Evolutionary conservation across 2,797 vertebrate genomes (phyloP), one percentile per base, ranked within the genome.

Genomic region (Crocidura indochinensis): DNA sequence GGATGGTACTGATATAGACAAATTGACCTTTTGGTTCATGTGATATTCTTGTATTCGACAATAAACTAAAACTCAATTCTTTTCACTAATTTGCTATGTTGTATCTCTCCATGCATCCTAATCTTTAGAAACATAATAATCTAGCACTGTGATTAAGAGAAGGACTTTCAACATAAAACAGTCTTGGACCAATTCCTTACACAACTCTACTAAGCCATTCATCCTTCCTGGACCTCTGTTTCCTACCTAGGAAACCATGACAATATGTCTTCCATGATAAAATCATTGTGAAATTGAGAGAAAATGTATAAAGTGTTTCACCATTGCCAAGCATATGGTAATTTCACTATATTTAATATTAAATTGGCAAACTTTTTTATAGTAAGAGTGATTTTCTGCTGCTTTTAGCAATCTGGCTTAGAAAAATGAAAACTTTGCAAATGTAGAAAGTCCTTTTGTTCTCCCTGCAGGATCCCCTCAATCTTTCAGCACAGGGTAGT

Each of bases 321-420:
- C 29, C 60, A 38, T 15, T 31, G 20, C 60, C 46, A 78, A 78
- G 88, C 44, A 91, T 79, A 78, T 19, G 65, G 14, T 73, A 68
- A 90, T 51, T 80, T 12, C 7, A 51, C 31, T 84, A 31, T 81
- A 84, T 56, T 77, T 88, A 84, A 78, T 86, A 72, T 53, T 91
- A 75, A 51, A 74, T 62, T 88, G 78, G 71, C 46, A 62, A 93
- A 26, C 20, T 20, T 92, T 92, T 38, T 87, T 53, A 87, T 75
- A 72, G 27, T n/a, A 67, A 84, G 4, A 46, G 64, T 65, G 31
- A 76, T 84, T 92, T 91, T 82, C 83, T 92, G 67, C 22, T 85
- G 19, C 49, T 75, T 82, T 83, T 68, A 91, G 65, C 64, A 83
- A 86, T 73, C 68, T 85, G 20, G 15, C 47, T 74, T 79, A 65